Conservation (phyloP, 2,888 invertebrate genomes). For the Acanthosepion pharaonis region DNA sequence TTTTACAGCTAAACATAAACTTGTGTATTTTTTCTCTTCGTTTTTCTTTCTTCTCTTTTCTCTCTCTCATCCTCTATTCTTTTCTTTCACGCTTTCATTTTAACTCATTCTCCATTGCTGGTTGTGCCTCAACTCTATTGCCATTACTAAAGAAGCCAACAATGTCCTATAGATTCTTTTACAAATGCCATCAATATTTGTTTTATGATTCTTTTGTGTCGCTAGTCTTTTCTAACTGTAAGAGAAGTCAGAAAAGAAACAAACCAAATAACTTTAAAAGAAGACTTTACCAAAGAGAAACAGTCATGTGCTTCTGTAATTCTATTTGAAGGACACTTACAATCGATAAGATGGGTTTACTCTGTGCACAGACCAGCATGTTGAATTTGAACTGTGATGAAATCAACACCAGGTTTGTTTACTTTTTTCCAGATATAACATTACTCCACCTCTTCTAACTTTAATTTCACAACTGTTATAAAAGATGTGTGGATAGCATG, state of each 20-base stretch:
- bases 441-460: neutral
- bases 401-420: neutral
- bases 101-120: neutral
- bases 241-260: neutral
- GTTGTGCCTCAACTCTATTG: neutral
- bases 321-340: neutral
- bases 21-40: neutral
- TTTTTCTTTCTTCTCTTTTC: neutral
- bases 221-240: neutral
- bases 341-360: conserved; percentile 33
- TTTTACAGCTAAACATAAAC: neutral
- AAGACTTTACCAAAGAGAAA: no score
- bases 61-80: neutral
- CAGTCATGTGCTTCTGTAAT: no score
- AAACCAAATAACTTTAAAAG: neutral
- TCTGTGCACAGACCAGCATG: neutral
- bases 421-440: neutral
- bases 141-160: conserved; percentile 33
- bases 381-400: conserved; percentile 3
- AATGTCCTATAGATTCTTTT: neutral
- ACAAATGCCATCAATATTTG: neutral
- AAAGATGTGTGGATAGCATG: neutral
- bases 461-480: neutral
- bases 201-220: neutral
- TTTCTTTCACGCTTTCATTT: neutral